These are phyloP conservation scores for Rhadinocentrus ornatus DNA, from an alignment of 2,797 vertebrate species.

Conservation along the genomic window DNA sequence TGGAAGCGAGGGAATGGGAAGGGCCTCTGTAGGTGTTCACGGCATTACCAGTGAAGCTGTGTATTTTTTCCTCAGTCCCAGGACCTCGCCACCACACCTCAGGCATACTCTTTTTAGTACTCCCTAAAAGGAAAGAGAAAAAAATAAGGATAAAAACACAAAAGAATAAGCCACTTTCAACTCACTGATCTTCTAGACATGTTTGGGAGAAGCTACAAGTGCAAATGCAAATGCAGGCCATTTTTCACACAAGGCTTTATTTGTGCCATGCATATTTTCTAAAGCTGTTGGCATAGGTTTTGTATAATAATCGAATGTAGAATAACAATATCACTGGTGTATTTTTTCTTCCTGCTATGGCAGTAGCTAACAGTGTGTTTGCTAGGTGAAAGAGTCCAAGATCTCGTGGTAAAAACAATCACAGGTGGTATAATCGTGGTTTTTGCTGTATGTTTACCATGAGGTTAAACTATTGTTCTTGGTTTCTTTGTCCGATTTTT, in stretches of 20 bases:
- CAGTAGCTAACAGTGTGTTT: background rate
- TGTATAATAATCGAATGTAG: no score
- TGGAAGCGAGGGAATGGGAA: constrained; percentile 73
- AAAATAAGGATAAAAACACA: background rate
- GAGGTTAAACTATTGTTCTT: background rate
- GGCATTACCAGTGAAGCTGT: constrained; percentile 85
- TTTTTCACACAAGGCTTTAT: no score
- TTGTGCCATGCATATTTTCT: no score
- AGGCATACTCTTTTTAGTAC: constrained; percentile 78
- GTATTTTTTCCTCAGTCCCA: constrained; percentile 80
- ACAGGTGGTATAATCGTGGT: no score
- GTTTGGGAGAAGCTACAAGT: background rate
- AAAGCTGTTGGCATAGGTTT: no score
- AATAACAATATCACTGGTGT: background rate
- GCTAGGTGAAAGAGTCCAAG: background rate
- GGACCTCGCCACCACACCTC: constrained; percentile 84
- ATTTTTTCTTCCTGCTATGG: background rate
- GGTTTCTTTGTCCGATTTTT: background rate
- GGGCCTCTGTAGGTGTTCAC: constrained; percentile 85
- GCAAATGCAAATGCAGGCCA: background rate
- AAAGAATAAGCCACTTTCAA: background rate
- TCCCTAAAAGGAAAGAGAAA: constrained; percentile 70
- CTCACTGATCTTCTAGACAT: background rate
- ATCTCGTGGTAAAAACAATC: background rate
- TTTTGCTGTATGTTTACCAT: background rate